Conservation (phyloP, 2,888 invertebrate genomes). For the Perizoma affinitatum region DNA sequence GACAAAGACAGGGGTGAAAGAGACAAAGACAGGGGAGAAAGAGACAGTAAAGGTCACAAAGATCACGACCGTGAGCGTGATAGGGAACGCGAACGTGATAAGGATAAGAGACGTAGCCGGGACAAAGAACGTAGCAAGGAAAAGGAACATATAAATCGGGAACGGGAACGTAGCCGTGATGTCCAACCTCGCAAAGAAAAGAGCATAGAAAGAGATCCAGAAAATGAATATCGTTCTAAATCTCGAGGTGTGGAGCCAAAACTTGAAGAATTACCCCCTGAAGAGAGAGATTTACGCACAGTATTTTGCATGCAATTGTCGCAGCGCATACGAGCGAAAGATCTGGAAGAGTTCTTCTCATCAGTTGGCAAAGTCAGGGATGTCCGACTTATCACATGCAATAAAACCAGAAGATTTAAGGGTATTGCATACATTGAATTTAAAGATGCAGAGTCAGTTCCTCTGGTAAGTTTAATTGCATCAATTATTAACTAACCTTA, state of each 20-base stretch:
- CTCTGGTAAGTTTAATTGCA: conserved; percentile 87
- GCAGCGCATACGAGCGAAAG: conserved; percentile 95
- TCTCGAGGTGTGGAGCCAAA: conserved; percentile 83
- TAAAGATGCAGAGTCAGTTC: conserved; percentile 98
- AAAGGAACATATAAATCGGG: conserved; percentile 46
- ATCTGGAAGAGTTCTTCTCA: conserved; percentile 99
- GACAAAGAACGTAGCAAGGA: conserved; percentile 60
- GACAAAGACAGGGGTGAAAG: conserved; percentile 72
- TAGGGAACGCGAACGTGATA: conserved; percentile 69
- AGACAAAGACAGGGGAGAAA: conserved; percentile 65
- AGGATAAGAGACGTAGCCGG: conserved; percentile 66
- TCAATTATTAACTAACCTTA: no score
- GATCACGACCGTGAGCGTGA: conserved; percentile 54
- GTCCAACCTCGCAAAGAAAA: conserved; percentile 62
- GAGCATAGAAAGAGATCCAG: conserved; percentile 60
- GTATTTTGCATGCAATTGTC: conserved; percentile 99
- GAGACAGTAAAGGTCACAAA: conserved; percentile 36
- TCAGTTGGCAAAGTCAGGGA: conserved; percentile 99
- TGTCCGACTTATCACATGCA: conserved; percentile 99
- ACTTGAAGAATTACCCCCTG: conserved; percentile 93
- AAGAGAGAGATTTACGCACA: conserved; percentile 99
- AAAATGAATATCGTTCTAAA: conserved; percentile 70
- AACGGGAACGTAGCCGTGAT: conserved; percentile 54
- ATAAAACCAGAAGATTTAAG: conserved; percentile 98
- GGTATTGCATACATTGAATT: conserved; percentile 99